Base-by-base conservation (phyloP, 2,888 invertebrate genomes). In the Dolichomitus sp. region DNA sequence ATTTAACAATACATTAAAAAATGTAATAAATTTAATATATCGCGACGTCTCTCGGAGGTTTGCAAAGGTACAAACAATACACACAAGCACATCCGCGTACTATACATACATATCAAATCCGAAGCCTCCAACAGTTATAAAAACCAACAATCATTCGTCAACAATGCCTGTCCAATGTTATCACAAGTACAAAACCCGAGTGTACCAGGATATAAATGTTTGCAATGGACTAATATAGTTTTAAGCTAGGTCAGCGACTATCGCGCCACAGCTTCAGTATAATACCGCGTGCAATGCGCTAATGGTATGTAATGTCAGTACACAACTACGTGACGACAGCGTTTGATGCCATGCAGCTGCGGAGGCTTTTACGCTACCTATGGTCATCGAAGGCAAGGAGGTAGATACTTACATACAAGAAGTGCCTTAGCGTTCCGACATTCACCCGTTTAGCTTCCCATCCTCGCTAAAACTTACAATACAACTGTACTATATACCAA, bases 371-470 rank as follows among this genome's bases (percentile, higher is more conserved):
- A 52, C 54, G 37, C 73, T 73, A 69, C 40, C 54, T 81, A 81
- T 81, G 78, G 81, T 74, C 54, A 81, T 69, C 73, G 69, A 74
- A 81, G 78, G 81, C 63, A 57, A 81, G 69, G 57, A 66, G 27
- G 4, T 11, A 17, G 37, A 9, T 7, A 37, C 37, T 37, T 19
- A 11, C 40, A 40, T 52, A 52, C 48, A 27, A 81, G 42, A 66
- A 76, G 59, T 40, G 30, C 48, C 72, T 73, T 9, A 0, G n/a
- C n/a, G 33, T 7, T 59, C 33, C 33, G 57, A 59, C 57, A 33
- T 59, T 59, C 57, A 33, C 33, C 57, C 57, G 57, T 5, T 59
- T 59, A 17, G 33, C 33, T 59, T 59, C 33, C 33, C 57, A 59
- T 59, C 30, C 57, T 59, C 57, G 57, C 57, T 7, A 33, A 33